These are phyloP conservation scores for Engraulis encrasicolus DNA, from an alignment of 2,113 vertebrate genomes.

Conservation along the genomic window DNA sequence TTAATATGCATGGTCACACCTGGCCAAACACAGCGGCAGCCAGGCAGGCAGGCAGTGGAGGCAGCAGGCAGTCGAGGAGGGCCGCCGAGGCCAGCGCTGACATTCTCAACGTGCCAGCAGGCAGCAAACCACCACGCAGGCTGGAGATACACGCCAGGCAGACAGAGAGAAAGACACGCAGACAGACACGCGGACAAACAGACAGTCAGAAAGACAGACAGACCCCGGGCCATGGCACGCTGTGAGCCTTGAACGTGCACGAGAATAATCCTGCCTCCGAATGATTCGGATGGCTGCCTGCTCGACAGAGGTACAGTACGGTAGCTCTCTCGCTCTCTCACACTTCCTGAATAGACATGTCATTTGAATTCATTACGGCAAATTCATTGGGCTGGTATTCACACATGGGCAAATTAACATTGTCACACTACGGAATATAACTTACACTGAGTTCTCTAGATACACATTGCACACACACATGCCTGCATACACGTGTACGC, in stretches of 20 bases:
- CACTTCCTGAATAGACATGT: not conserved
- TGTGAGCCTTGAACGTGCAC: not conserved
- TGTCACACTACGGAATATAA: too few species aligned
- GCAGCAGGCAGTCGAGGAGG: too few species aligned
- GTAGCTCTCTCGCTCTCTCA: too few species aligned
- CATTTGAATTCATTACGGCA: not conserved
- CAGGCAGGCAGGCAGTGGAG: not conserved
- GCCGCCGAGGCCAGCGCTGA: too few species aligned
- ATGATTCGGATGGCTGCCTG: not conserved
- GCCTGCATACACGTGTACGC: too few species aligned
- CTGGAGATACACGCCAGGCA: not conserved
- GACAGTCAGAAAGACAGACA: too few species aligned
- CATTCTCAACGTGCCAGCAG: not conserved
- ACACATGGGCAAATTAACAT: not conserved
- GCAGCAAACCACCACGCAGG: not conserved
- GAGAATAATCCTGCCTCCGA: not conserved
- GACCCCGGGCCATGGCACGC: not conserved
- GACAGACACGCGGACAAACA: too few species aligned
- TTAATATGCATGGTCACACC: conserved; percentile 34
- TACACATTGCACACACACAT: too few species aligned
- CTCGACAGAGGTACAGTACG: not conserved
- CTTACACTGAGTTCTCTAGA: not conserved
- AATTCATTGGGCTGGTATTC: not conserved
- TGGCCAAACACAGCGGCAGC: conserved; percentile 23
- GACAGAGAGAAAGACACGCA: too few species aligned